Percentiles rank a stretch among this genome's conserved stretches.
Conservation (phyloP, 2,797 vertebrate genomes). For the Arremon brunneinucha region DNA sequence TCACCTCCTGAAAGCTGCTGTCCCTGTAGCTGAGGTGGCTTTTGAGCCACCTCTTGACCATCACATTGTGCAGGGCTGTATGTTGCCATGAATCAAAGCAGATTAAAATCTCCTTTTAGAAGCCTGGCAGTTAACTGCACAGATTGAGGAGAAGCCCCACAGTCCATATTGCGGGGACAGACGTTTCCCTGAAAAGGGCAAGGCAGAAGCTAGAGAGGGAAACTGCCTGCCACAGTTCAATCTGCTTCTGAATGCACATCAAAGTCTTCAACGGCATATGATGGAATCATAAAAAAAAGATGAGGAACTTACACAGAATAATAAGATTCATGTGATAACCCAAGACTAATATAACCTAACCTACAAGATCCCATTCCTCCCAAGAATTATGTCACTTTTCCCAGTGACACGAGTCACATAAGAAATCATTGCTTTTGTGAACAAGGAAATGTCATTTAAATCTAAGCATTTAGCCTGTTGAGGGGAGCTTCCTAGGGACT, state of each 20-base stretch:
- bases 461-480: not conserved
- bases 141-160: not conserved
- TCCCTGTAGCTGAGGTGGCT: not conserved
- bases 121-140: not conserved
- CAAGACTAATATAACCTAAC: not conserved
- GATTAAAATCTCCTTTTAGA: not conserved
- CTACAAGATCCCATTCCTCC: not conserved
- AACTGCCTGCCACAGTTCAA: not conserved
- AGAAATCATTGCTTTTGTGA: conserved; percentile 16
- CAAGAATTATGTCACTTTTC: not conserved
- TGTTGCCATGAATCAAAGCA: not conserved
- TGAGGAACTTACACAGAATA: not conserved
- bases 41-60: not conserved
- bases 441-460: conserved; percentile 11
- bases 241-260: not conserved
- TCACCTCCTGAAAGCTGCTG: not conserved
- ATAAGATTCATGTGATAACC: not conserved
- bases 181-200: not conserved
- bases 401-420: not conserved
- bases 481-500: not conserved
- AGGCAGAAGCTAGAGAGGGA: not conserved
- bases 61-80: not conserved
- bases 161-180: rapidly evolving
- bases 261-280: not conserved
- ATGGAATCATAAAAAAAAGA: conserved; percentile 6